Conservation (phyloP, 2,797 vertebrate genomes). For the Tenualosa thibaudeaui region DNA sequence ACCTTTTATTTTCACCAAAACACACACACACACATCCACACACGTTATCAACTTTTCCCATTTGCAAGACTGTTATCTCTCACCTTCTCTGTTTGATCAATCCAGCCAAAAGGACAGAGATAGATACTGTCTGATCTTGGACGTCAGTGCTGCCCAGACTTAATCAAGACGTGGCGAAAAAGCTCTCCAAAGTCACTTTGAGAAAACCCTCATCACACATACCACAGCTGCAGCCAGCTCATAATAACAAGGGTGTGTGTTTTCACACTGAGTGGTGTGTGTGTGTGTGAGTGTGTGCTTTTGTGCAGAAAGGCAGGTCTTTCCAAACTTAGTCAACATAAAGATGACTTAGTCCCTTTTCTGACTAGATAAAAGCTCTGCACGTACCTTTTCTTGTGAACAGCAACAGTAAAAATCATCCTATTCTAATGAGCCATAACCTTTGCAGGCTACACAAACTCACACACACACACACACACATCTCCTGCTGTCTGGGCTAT, state of each 20-base stretch:
- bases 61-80: not conserved
- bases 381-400: not conserved
- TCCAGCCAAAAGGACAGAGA: not conserved
- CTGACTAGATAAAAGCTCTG: not conserved
- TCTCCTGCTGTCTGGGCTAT: not conserved
- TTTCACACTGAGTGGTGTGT: not conserved
- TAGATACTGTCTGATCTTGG: not conserved
- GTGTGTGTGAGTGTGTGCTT: not conserved
- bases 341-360: too few species aligned
- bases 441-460: not conserved
- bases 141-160: not conserved
- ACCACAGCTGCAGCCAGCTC: not conserved
- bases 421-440: not conserved
- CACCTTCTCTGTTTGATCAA: not conserved
- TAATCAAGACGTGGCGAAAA: not conserved
- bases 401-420: not conserved
- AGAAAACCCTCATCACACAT: not conserved
- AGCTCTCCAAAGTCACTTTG: conserved; percentile 17
- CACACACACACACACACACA: not conserved
- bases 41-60: not conserved
- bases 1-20: not conserved
- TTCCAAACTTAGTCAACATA: not conserved
- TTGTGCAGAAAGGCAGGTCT: not conserved
- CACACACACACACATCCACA: conserved; percentile 7
- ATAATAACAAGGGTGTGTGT: not conserved